phyloP scores from a whole-genome alignment of 2,888 invertebrate species.

The Candidula unifasciata region DNA sequence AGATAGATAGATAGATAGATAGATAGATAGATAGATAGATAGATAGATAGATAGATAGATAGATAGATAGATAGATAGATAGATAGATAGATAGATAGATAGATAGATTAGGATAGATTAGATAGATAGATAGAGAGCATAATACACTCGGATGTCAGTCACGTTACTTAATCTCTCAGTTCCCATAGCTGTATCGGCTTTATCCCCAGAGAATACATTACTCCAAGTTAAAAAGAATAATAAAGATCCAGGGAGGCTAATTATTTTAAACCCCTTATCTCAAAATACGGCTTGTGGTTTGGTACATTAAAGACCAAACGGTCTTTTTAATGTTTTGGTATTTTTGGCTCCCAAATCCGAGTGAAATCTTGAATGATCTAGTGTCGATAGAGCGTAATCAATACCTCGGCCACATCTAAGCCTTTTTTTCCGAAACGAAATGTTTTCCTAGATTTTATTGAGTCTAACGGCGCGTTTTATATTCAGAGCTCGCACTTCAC shows the following conservation, averaged over 20 bases:
- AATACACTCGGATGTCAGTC: background rate
- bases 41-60: no score
- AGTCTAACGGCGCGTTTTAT: constrained; percentile 44
- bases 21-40: no score
- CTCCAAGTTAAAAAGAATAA: no score
- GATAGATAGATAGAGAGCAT: no score
- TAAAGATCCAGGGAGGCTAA: background rate
- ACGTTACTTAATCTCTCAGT: no score
- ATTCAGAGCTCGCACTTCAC: constrained; percentile 37
- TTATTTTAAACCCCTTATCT: background rate
- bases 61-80: no score
- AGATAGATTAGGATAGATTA: no score
- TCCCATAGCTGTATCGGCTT: background rate
- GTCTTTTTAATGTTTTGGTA: constrained; percentile 26
- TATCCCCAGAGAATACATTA: no score
- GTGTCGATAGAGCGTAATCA: constrained; percentile 39
- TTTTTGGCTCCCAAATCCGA: constrained; percentile 33
- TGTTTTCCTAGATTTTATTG: constrained; percentile 42
- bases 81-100: no score
- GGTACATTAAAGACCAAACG: constrained; percentile 2
- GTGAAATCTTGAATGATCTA: constrained; percentile 39
- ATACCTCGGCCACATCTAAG: constrained; percentile 37
- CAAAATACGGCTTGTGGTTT: constrained; percentile 10
- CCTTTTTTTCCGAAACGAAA: constrained; percentile 30
- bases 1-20: no score